Conservation (phyloP, 2,113 vertebrate species). For the Camarhynchus parvulus region DNA sequence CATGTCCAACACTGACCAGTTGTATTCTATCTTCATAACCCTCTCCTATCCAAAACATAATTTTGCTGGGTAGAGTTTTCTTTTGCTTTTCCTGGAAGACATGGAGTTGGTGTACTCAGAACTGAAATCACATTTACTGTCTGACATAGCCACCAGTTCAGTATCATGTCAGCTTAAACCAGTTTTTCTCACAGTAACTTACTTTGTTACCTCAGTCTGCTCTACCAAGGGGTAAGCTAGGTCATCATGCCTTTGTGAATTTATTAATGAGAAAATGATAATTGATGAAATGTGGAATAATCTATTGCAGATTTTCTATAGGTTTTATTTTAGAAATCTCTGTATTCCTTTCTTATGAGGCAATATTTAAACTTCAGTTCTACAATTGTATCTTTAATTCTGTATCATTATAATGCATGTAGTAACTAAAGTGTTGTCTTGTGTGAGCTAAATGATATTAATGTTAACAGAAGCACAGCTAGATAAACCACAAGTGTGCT, state of each 20-base stretch:
- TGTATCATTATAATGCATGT: not conserved
- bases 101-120: not conserved
- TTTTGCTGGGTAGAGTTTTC: not conserved
- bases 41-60: not conserved
- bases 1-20: not conserved
- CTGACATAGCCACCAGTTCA: not conserved
- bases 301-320: not conserved
- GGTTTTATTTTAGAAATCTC: not conserved
- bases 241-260: not conserved
- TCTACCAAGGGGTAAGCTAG: not conserved
- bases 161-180: not conserved
- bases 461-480: not conserved
- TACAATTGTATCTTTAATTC: not conserved
- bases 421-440: not conserved
- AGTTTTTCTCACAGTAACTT: not conserved
- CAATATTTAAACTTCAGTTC: not conserved
- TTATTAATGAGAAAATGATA: not conserved
- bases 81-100: not conserved
- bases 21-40: not conserved
- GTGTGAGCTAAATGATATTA: not conserved
- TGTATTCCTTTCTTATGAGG: not conserved
- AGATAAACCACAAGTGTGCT: not conserved
- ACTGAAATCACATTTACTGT: not conserved
- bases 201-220: not conserved
- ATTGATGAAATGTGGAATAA: not conserved